Conservation (phyloP, 2,113 vertebrate genomes). For the Ginglymostoma cirratum region DNA sequence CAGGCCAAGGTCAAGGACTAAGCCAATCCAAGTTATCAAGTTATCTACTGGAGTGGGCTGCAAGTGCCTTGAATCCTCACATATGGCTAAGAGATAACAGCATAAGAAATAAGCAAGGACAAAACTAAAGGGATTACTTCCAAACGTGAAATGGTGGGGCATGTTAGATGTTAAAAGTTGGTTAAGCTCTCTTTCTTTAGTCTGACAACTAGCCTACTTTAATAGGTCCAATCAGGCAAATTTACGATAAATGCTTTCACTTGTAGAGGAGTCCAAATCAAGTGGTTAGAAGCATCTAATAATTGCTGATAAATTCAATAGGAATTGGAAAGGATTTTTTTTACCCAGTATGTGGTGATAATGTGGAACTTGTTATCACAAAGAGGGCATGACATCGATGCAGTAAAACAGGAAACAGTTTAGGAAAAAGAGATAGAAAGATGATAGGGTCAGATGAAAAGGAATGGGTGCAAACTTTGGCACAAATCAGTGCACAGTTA, state of each 20-base stretch:
- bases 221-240: background rate
- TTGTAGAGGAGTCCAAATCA: background rate
- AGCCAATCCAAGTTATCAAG: background rate
- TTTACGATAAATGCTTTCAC: background rate
- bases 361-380: background rate
- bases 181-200: background rate
- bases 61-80: background rate
- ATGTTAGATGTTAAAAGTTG: background rate
- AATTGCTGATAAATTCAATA: background rate
- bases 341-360: background rate
- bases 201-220: background rate
- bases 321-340: background rate
- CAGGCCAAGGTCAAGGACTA: background rate
- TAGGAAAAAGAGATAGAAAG: background rate
- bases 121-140: background rate
- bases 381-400: background rate
- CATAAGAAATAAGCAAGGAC: background rate
- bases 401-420: background rate
- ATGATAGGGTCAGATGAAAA: background rate
- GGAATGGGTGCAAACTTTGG: background rate
- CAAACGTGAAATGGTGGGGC: background rate
- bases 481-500: background rate
- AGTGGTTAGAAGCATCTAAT: background rate
- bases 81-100: background rate
- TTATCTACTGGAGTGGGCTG: background rate